Evolutionary conservation across 2,888 invertebrate genomes (phyloP).

Genomic region (Hydrotaea cyrtoneurina): DNA sequence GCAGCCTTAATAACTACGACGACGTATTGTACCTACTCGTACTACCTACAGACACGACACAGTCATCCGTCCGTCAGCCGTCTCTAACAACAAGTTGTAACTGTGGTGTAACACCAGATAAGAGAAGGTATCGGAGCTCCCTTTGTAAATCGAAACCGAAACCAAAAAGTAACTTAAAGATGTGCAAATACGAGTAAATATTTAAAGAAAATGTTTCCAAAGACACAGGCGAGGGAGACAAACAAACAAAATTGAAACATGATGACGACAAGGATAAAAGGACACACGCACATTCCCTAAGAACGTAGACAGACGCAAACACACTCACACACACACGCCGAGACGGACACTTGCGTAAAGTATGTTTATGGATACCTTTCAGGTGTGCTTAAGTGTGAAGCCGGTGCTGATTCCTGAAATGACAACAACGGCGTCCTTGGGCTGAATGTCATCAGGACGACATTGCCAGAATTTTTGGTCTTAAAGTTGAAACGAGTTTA

Average conservation of each 20-base stretch:
- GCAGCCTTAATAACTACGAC: not conserved
- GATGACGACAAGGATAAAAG: slow-evolving; percentile 16
- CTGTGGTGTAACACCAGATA: slow-evolving; percentile 33
- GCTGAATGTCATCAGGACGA: too few species aligned
- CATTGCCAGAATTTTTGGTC: too few species aligned
- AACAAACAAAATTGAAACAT: slow-evolving; percentile 28
- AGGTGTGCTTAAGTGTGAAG: not conserved
- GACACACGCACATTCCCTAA: slow-evolving; percentile 15
- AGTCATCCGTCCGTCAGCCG: not conserved
- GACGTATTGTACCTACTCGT: slow-evolving; percentile 49
- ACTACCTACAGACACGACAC: not conserved
- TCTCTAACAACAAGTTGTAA: slow-evolving; percentile 9
- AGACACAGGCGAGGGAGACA: not conserved
- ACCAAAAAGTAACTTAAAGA: slow-evolving; percentile 62
- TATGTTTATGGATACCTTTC: not conserved
- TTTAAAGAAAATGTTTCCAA: slow-evolving; percentile 27
- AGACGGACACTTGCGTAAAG: not conserved
- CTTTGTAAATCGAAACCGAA: slow-evolving; percentile 59
- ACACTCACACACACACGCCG: not conserved
- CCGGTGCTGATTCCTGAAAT: not conserved
- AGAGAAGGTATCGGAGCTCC: not conserved
- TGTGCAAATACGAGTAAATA: slow-evolving; percentile 60
- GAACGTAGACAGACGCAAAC: not conserved
- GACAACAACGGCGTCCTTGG: not conserved
- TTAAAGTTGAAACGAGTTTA: too few species aligned